Base-by-base conservation (phyloP, 2,888 invertebrate genomes). In the Rhingia campestris region DNA sequence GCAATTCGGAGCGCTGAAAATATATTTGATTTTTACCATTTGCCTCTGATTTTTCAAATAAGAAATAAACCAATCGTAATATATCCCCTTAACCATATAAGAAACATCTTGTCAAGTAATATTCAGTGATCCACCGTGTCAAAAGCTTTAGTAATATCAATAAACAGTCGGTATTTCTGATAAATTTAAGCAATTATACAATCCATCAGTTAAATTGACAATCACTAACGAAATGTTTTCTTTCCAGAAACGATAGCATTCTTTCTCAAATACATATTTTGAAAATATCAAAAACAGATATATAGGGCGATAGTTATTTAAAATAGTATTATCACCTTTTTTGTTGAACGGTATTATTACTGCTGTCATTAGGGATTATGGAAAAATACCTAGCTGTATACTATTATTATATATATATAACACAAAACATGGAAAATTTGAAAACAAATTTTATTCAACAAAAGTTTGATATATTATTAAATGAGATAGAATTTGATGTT, bases 401-500 rank as follows among this genome's bases (percentile, higher is more conserved):
- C 49, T 49, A 5, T n/a, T 9, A 12, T 43, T n/a, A n/a, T 43
- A 43, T n/a, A 43, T 10, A 51, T 51, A 51, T 32, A 30, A 51
- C 51, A 51, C 10, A 51, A 51, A 54, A 37, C 14, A 37, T 54
- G 35, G 12, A 37, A 54, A 12, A 54, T 58, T 41, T 22, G 39
- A 39, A 54, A 54, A 4, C 12, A 33, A 54, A 35, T 41, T 22
- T 58, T 39, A 14, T 41, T 58, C 37, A 58, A 58, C 7, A 22
- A 22, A 39, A 30, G 7, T 41, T 58, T 41, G 39, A 58, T 4
- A 39, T 41, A 7, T 41, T 35, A 35, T 33, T 35, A 54, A 22
- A 30, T 5, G 49, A 51, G 14, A 6, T 37, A 54, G 37, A 54
- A 2, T 54, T 35, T 12, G 35, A n/a, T 0, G 6, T 37, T 54